These are phyloP conservation scores for Pardosa pseudoannulata DNA, from an alignment of 2,888 invertebrate genomes.

Conservation along the genomic window DNA sequence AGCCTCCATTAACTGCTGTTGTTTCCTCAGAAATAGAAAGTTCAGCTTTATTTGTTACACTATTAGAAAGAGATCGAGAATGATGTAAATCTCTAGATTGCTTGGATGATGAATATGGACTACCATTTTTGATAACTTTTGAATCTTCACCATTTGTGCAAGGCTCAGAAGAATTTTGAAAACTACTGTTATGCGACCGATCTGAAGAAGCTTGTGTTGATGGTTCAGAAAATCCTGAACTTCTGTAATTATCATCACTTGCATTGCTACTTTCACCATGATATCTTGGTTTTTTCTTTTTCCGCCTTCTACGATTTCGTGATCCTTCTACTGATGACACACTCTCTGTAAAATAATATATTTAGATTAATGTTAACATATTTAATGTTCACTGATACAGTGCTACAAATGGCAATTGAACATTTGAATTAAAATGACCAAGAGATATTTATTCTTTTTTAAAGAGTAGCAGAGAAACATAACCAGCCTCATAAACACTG, in stretches of 20 bases:
- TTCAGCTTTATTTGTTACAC: slow-evolving; percentile 51
- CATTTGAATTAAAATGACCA: no score
- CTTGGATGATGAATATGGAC: slow-evolving; percentile 42
- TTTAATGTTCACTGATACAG: no score
- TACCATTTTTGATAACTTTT: slow-evolving; percentile 47
- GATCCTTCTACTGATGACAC: slow-evolving; percentile 83
- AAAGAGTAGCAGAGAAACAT: no score
- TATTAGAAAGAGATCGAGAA: slow-evolving; percentile 38
- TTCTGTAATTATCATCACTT: slow-evolving; percentile 51
- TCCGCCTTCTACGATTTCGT: slow-evolving; percentile 79
- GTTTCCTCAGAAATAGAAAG: slow-evolving; percentile 42
- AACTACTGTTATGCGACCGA: slow-evolving; percentile 45
- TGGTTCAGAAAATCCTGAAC: slow-evolving; percentile 54
- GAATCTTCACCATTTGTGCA: slow-evolving; percentile 64
- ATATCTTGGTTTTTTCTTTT: slow-evolving; percentile 59
- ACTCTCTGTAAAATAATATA: slow-evolving; percentile 78
- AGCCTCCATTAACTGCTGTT: slow-evolving; percentile 55
- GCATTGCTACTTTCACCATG: slow-evolving; percentile 51
- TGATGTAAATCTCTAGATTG: slow-evolving; percentile 41
- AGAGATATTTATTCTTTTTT: no score
- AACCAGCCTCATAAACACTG: no score
- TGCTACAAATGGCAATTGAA: no score
- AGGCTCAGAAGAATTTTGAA: slow-evolving; percentile 39
- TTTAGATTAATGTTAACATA: no score
- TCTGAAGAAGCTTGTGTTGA: slow-evolving; percentile 56